A percentile compares a stretch with the other conserved stretches of the same genome.
Evolutionary conservation across 2,113 vertebrate species (phyloP).

Genomic region (Scophthalmus maximus): DNA sequence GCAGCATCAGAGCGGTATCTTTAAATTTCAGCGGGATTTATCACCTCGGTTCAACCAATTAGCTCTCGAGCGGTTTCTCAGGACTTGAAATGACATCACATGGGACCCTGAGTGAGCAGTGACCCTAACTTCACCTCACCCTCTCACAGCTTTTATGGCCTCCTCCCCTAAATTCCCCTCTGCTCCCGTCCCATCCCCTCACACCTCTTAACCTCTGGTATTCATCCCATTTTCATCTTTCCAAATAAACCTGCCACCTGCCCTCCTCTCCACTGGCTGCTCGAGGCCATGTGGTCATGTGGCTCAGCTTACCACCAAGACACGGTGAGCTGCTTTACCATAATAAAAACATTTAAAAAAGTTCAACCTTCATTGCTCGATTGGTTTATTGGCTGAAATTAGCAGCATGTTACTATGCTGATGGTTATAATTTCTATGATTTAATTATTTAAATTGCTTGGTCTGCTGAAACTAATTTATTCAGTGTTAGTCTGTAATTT

Average conservation of each 20-base stretch:
- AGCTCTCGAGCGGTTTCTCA: constrained; percentile 85
- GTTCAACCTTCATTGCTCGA: constrained; percentile 15
- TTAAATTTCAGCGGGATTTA: constrained; percentile 83
- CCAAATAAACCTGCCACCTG: constrained; percentile 80
- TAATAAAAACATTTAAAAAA: constrained; percentile 28
- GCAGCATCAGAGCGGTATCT: constrained; percentile 66
- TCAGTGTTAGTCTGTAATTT: neutral
- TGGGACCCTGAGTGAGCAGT: constrained; percentile 74
- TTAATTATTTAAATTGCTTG: constrained; percentile 6
- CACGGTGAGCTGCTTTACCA: constrained; percentile 18
- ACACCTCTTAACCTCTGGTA: constrained; percentile 82
- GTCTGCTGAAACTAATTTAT: neutral
- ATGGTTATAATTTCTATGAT: constrained; percentile 15
- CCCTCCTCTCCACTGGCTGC: constrained; percentile 48
- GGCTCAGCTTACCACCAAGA: constrained; percentile 53
- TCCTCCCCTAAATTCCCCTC: constrained; percentile 51
- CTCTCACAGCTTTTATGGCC: constrained; percentile 79
- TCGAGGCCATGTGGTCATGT: constrained; percentile 45
- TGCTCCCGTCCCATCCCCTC: constrained; percentile 48
- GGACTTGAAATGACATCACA: constrained; percentile 78
- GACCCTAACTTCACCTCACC: constrained; percentile 84
- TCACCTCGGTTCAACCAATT: constrained; percentile 83
- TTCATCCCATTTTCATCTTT: constrained; percentile 82
- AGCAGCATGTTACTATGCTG: constrained; percentile 28
- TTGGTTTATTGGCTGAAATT: constrained; percentile 34